A percentile compares a stretch with the other conserved stretches of the same genome.
Conservation (phyloP, 2,888 invertebrate genomes). For the Epinotia nisella region DNA sequence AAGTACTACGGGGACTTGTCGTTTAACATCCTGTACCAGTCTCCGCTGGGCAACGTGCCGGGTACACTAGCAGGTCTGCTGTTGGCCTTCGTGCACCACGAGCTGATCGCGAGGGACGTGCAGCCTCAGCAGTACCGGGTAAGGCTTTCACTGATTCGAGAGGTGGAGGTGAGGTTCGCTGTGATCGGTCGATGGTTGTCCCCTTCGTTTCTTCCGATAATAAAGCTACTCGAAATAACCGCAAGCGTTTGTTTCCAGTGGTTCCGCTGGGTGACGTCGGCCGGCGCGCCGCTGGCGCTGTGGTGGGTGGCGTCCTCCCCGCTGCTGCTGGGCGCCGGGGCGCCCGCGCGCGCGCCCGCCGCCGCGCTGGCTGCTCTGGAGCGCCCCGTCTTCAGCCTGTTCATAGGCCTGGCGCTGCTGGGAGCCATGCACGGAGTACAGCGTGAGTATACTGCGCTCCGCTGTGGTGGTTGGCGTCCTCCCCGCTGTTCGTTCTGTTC, state of each 20-base stretch:
- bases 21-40: slow-evolving; percentile 79
- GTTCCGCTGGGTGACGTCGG: slow-evolving; percentile 65
- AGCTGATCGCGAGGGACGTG: slow-evolving; percentile 53
- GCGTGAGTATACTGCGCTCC: slow-evolving; percentile 59
- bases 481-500: slow-evolving; percentile 59
- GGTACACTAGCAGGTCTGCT: slow-evolving; percentile 73
- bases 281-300: slow-evolving; percentile 62
- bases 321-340: slow-evolving; percentile 57
- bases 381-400: slow-evolving; percentile 69
- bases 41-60: slow-evolving; percentile 75
- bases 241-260: slow-evolving; percentile 53
- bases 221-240: no score
- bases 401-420: slow-evolving; percentile 66
- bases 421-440: slow-evolving; percentile 71
- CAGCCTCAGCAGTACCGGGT: slow-evolving; percentile 60
- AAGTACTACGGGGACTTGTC: slow-evolving; percentile 66
- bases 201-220: no score
- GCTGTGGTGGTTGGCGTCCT: background rate
- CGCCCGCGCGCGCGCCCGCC: slow-evolving; percentile 58
- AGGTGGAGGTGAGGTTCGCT: no score
- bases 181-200: no score
- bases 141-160: background rate
- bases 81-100: slow-evolving; percentile 70
- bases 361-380: slow-evolving; percentile 72
- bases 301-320: slow-evolving; percentile 69